Evolutionary conservation across 2,113 vertebrate species (phyloP).

Genomic region (Puntigrus tetrazona): DNA sequence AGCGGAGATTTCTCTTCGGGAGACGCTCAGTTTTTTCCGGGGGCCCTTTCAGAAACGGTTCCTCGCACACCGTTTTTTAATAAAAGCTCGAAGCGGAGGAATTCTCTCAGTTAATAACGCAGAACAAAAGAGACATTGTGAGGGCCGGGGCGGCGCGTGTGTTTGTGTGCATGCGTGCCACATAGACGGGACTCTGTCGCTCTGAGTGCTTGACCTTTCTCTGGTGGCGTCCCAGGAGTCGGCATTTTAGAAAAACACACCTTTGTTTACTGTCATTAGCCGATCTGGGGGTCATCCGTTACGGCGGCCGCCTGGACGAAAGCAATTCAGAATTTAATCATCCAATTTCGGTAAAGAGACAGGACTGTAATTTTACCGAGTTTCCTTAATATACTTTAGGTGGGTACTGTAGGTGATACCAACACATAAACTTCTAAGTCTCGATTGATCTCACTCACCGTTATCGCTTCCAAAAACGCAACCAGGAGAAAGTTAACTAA

Average conservation of each 20-base stretch:
- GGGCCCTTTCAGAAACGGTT: slow-evolving; percentile 28
- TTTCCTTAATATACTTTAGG: background rate
- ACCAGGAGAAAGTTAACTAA: background rate
- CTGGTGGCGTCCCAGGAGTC: background rate
- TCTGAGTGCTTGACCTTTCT: slow-evolving; percentile 47
- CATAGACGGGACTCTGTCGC: slow-evolving; percentile 36
- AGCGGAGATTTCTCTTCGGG: slow-evolving; percentile 47
- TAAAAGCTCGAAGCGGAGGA: slow-evolving; percentile 50
- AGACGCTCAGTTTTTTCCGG: background rate
- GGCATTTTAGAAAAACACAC: slow-evolving; percentile 18
- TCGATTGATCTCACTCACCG: background rate
- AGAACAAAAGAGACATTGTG: slow-evolving; percentile 54
- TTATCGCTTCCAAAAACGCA: background rate
- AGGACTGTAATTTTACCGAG: background rate
- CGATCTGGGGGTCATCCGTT: slow-evolving; percentile 32
- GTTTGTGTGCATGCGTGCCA: slow-evolving; percentile 16
- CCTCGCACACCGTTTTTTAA: slow-evolving; percentile 48
- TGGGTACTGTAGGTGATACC: background rate
- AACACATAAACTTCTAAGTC: background rate
- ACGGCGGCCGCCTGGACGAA: background rate
- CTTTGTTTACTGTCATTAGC: slow-evolving; percentile 31
- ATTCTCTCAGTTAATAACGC: slow-evolving; percentile 56
- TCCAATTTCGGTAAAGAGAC: background rate
- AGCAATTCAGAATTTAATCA: slow-evolving; percentile 20
- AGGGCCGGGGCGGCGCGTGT: slow-evolving; percentile 1